phyloP scores from a whole-genome alignment of 2,113 vertebrate genomes.

The Pterocles orientalis region DNA sequence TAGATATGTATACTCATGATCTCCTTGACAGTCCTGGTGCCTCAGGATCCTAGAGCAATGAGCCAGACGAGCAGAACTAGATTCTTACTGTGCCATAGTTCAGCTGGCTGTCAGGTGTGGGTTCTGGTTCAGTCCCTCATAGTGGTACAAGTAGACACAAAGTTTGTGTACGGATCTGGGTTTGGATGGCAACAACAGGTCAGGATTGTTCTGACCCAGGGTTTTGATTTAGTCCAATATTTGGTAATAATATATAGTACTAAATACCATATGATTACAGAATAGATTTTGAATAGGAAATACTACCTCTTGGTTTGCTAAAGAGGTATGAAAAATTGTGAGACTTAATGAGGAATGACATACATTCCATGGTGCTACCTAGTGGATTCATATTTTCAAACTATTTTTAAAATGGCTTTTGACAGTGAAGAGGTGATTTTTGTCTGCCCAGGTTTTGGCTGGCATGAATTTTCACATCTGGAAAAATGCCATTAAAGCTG shows the following conservation, averaged over 20 bases:
- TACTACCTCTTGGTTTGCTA: not conserved
- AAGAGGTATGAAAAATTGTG: not conserved
- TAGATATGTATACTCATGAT: not conserved
- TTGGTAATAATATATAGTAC: not conserved
- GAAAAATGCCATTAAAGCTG: not conserved
- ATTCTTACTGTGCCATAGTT: not conserved
- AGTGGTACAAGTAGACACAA: not conserved
- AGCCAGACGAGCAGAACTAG: not conserved
- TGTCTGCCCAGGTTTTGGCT: not conserved
- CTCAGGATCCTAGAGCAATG: not conserved
- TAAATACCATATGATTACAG: not conserved
- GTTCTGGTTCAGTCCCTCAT: slow-evolving; percentile 41
- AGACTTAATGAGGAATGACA: not conserved
- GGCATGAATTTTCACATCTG: not conserved
- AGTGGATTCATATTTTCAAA: not conserved
- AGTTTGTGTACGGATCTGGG: not conserved
- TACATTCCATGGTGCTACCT: not conserved
- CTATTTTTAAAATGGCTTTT: not conserved
- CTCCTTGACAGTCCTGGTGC: not conserved
- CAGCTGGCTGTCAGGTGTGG: not conserved
- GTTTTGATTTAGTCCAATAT: not conserved
- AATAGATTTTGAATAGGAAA: not conserved
- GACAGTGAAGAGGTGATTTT: not conserved
- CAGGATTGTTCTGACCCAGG: not conserved
- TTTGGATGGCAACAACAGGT: not conserved